These are phyloP conservation scores for Chionoecetes opilio DNA, from an alignment of 1,140 invertebrate species.

Conservation along the genomic window DNA sequence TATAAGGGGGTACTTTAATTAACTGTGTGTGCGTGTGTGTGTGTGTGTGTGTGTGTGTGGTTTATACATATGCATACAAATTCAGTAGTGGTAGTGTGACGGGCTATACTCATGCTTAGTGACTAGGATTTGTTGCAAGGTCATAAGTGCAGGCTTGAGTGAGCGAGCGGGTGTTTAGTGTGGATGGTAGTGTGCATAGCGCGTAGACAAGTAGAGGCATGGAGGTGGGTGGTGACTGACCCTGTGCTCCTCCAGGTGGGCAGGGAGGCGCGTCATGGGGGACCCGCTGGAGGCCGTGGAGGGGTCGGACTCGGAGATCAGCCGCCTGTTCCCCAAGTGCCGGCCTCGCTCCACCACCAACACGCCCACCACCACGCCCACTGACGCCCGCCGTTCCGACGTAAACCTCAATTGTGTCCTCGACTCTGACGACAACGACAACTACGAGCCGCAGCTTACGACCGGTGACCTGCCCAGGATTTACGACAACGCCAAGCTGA, in stretches of 20 bases:
- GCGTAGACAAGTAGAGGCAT: background rate
- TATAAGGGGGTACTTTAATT: background rate
- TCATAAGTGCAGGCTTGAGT: background rate
- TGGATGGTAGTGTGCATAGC: background rate
- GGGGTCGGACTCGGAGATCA: conserved; percentile 86
- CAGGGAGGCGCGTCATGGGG: conserved; percentile 78
- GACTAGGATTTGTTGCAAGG: background rate
- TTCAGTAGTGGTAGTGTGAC: background rate
- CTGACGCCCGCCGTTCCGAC: conserved; percentile 83
- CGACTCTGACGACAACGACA: conserved; percentile 81
- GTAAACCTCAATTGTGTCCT: conserved; percentile 79
- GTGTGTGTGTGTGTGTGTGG: background rate
- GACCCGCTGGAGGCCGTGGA: conserved; percentile 81
- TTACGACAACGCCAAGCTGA: conserved; percentile 81
- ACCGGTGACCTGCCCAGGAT: conserved; percentile 70
- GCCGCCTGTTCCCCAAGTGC: conserved; percentile 92
- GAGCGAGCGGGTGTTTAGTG: background rate
- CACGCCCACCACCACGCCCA: conserved; percentile 83
- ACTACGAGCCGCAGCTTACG: conserved; percentile 78
- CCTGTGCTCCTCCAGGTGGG: conserved; percentile 54
- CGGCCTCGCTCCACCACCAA: conserved; percentile 85
- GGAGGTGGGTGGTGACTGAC: conserved; percentile 27
- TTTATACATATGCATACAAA: background rate
- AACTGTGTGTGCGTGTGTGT: background rate
- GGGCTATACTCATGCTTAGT: background rate